A percentile compares a stretch with the other conserved stretches of the same genome.
Conservation (phyloP, 1,140 invertebrate genomes). For the Oncopodura yosiiana region DNA sequence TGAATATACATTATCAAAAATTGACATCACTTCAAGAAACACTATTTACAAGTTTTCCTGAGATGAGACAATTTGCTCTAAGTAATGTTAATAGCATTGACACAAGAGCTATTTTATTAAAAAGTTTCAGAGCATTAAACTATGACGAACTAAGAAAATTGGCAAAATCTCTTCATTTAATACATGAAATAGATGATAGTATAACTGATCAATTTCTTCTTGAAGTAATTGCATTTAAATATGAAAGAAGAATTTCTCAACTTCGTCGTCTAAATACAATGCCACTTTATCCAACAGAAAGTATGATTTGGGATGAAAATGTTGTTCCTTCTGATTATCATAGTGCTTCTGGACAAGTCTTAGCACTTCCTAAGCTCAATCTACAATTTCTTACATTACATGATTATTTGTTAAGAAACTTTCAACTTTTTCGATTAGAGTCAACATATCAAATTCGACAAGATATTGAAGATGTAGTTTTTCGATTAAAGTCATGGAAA, state of each 20-base stretch:
- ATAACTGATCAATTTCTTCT: conserved; percentile 64
- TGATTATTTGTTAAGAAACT: conserved; percentile 95
- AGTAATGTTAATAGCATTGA: conserved; percentile 91
- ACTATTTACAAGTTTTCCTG: conserved; percentile 82
- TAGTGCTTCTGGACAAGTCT: conserved; percentile 75
- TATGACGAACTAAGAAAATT: conserved; percentile 71
- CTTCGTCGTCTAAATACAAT: conserved; percentile 92
- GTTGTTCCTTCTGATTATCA: conserved; percentile 96
- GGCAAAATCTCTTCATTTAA: conserved; percentile 71
- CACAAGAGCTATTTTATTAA: conserved; percentile 68
- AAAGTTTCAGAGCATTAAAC: conserved; percentile 73
- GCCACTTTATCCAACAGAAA: conserved; percentile 96
- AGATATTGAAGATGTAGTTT: conserved; percentile 94
- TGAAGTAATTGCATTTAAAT: conserved; percentile 73
- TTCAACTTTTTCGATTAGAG: conserved; percentile 93
- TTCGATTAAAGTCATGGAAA: conserved; percentile 84
- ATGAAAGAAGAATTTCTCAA: conserved; percentile 83
- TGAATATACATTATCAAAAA: conserved; percentile 79
- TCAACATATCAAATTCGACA: conserved; percentile 98
- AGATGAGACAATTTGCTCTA: conserved; percentile 74
- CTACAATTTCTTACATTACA: conserved; percentile 96
- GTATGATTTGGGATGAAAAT: conserved; percentile 98
- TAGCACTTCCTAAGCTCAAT: conserved; percentile 95
- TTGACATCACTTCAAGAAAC: conserved; percentile 84
- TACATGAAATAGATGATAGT: conserved; percentile 63